These are phyloP conservation scores for Sminthurinus aureus DNA, from an alignment of 2,888 invertebrate genomes.

Conservation along the genomic window DNA sequence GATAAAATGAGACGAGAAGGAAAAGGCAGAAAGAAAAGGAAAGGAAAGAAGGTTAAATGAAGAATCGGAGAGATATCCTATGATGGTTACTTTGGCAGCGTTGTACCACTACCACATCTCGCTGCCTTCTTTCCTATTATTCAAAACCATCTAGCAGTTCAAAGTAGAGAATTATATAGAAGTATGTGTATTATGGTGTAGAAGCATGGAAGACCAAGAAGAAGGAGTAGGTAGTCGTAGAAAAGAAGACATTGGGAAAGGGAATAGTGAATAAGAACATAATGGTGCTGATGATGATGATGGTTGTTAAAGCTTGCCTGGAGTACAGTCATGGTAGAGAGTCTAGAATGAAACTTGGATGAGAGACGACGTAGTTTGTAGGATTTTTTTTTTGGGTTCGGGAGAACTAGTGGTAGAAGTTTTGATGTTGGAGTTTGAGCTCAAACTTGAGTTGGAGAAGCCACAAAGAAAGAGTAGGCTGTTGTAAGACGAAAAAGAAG, in stretches of 20 bases:
- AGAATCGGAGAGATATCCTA: not conserved
- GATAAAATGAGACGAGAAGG: not conserved
- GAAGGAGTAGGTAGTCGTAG: not conserved
- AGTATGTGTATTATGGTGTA: not conserved
- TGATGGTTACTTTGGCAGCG: conserved; percentile 10
- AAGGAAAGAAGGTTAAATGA: conserved; percentile 9
- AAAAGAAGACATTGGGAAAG: not conserved
- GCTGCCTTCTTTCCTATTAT: not conserved
- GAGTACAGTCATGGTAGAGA: conserved; percentile 5
- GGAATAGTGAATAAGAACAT: not conserved
- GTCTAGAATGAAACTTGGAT: not conserved
- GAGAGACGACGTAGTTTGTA: conserved; percentile 19
- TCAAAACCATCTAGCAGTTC: not conserved
- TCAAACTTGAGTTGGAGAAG: not conserved
- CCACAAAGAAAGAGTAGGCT: not conserved
- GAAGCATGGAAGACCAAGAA: not conserved
- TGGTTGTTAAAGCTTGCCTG: conserved; percentile 18
- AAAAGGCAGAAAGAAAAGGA: not conserved
- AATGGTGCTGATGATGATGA: not conserved
- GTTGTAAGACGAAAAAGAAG: not conserved
- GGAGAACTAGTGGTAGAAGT: not conserved
- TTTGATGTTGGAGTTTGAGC: not conserved
- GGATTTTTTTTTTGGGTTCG: conserved; percentile 3
- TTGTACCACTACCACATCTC: not conserved
- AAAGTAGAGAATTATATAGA: too few relatives aligned